Conservation (phyloP, 2,113 vertebrate species). For the Bubo blakistoni region DNA sequence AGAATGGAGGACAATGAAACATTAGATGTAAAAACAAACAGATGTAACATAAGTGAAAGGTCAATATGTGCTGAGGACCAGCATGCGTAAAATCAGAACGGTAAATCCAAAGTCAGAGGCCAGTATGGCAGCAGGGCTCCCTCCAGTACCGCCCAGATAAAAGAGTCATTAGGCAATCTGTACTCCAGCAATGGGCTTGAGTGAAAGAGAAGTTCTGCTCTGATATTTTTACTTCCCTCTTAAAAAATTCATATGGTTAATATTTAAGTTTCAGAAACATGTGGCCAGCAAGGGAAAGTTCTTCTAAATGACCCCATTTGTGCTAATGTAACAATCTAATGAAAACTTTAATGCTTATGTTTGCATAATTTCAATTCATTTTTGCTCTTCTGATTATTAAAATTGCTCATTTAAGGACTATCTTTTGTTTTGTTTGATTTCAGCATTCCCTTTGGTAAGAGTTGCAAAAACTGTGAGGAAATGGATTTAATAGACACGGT, state of each 20-base stretch:
- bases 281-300: conserved; percentile 49
- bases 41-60: conserved; percentile 15
- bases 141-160: background rate
- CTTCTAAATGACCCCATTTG: conserved; percentile 53
- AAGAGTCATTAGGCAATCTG: background rate
- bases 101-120: background rate
- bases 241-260: conserved; percentile 72
- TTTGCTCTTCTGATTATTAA: conserved; percentile 50
- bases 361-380: conserved; percentile 60
- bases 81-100: background rate
- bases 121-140: background rate
- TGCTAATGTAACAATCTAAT: conserved; percentile 57
- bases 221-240: conserved; percentile 16
- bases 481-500: conserved; percentile 60
- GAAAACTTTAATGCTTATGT: conserved; percentile 60
- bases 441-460: conserved; percentile 48
- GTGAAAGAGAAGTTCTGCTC: conserved; percentile 9
- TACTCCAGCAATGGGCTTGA: background rate
- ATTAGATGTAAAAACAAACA: conserved; percentile 21
- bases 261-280: conserved; percentile 69
- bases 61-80: background rate
- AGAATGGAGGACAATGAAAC: conserved; percentile 3
- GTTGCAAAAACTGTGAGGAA: conserved; percentile 33
- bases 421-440: conserved; percentile 56
- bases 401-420: conserved; percentile 44